Evolutionary conservation across 2,888 invertebrate genomes (phyloP), one percentile per base, ranked within the genome.

Genomic region (Plutella xylostella): DNA sequence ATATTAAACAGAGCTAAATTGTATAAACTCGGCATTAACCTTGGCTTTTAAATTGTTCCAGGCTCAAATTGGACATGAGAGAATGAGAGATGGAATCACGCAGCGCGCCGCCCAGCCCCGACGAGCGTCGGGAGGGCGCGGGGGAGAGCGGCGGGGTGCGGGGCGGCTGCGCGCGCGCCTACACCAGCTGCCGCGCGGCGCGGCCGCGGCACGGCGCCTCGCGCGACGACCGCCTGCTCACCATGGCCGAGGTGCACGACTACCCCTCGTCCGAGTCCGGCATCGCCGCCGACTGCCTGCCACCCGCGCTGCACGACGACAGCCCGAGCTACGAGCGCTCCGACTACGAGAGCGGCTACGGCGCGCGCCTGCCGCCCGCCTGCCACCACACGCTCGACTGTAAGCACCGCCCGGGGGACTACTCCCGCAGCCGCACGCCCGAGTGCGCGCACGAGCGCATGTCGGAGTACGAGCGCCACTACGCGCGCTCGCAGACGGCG

Each of bases 121-220:
- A 84, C 68, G 84, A 85, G 65, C 63, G 78, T 58, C 83, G 83
- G 77, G 80, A 79, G 76, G 84, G 82, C 83, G 90, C 48, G 90
- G 92, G 66, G 90, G 68, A 40, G 73, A 67, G 44, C 90, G 65
- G 51, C 89, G 90, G 11, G 61, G 73, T 83, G 82, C 50, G 73
- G 83, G 52, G 83, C 82, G 49, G 59, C 68, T 6, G 62, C 68
- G 76, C 15, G 19, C 33, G 46, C 25, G 80, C 79, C 1, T 67
- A 80, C 4, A 76, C 77, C 1, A 70, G 75, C 49, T 82, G 82
- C 52, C 74, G 82, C 17, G 80, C 82, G 55, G 80, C 78, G 14
- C 56, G 70, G 4, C 84, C 85, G 39, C 84, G 84, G 51, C 85
- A 84, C 1, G 80, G 76, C 20, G 67, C 72, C 31, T 71, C 80